A percentile compares a stretch with the other conserved stretches of the same genome.
Evolutionary conservation across 1,140 invertebrate genomes (phyloP).

Genomic region (Leptopilina clavipes): DNA sequence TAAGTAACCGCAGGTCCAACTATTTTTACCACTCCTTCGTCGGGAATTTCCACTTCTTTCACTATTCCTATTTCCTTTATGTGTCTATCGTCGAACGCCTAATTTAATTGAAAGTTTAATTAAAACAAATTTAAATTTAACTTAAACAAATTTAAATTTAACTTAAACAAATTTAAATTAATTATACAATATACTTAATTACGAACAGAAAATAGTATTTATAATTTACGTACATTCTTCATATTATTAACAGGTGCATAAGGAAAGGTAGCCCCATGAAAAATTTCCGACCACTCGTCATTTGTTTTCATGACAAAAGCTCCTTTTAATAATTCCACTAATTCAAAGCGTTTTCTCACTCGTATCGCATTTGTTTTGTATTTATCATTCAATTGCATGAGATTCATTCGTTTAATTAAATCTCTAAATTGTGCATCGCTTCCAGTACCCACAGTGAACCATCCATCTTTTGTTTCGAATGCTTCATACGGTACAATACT

Average conservation of each 20-base stretch:
- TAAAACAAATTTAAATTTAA: conserved; percentile 45
- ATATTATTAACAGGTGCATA: conserved; percentile 93
- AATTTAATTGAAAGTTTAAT: too few relatives aligned
- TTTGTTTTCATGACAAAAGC: conserved; percentile 82
- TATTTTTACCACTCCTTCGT: conserved; percentile 83
- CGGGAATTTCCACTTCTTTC: conserved; percentile 84
- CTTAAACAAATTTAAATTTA: conserved; percentile 1
- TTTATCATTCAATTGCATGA: conserved; percentile 80
- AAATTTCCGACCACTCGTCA: conserved; percentile 84
- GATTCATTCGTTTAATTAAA: conserved; percentile 80
- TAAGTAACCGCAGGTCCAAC: conserved; percentile 91
- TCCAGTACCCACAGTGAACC: conserved; percentile 89
- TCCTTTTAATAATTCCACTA: conserved; percentile 80
- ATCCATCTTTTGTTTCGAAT: conserved; percentile 88
- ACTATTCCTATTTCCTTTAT: conserved; percentile 85
- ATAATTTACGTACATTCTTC: conserved; percentile 74
- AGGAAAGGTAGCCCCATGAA: conserved; percentile 87
- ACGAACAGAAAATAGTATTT: too few relatives aligned
- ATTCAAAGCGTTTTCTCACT: conserved; percentile 84
- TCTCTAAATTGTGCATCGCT: conserved; percentile 86
- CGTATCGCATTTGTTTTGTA: conserved; percentile 84
- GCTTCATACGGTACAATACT: conserved; percentile 96
- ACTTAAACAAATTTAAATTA: too few relatives aligned
- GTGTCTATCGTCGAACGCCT: conserved; percentile 92
- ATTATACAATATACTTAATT: too few relatives aligned